Base-by-base conservation (phyloP, 2,113 vertebrate genomes). In the Poicephalus meyeri region DNA sequence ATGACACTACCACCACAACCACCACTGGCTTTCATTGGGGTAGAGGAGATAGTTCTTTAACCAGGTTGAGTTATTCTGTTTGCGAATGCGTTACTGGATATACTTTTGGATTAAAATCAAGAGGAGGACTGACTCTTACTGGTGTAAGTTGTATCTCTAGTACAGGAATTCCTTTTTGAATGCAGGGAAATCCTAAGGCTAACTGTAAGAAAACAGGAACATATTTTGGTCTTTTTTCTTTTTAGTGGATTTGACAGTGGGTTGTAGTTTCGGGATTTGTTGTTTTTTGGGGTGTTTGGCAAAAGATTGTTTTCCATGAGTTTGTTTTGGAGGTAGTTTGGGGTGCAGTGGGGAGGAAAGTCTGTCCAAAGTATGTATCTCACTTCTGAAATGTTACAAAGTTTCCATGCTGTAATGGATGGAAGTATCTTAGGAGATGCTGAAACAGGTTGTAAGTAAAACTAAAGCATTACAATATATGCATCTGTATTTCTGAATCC, bases 391-490 rank as follows among this genome's bases (percentile, higher is more conserved):
- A n/a, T 42, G 11, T 39, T 73, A 31, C 0, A 0, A 72, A 39
- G 20, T 58, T 82, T 91, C n/a, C 37, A 12, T 37, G 8, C 33
- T 47, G 2, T 42, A 64, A 35, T 13, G 29, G 33, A 14, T 16
- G 28, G 16, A 42, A 76, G 11, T 55, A 18, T 61, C 41, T 73
- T 52, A 29, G 29, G 91, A 89, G 81, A 94, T 56, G 49, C n/a
- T 77, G 60, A 69, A 82, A 95, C 55, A 65, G 46, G 29, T 87
- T 96, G 90, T 82, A 94, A 53, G 16, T 65, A 73, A 89, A 96
- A 80, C 79, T 93, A 77, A 64, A 58, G 11, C 24, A 39, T 71
- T 74, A 42, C 76, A 58, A 53, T 2, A 35, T 80, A 25, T 31
- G 12, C 76, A 31, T 66, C 33, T 81, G 0, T 78, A 11, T 50